These are phyloP conservation scores for Anodontia alba DNA, from an alignment of 2,888 invertebrate genomes.

Conservation along the genomic window DNA sequence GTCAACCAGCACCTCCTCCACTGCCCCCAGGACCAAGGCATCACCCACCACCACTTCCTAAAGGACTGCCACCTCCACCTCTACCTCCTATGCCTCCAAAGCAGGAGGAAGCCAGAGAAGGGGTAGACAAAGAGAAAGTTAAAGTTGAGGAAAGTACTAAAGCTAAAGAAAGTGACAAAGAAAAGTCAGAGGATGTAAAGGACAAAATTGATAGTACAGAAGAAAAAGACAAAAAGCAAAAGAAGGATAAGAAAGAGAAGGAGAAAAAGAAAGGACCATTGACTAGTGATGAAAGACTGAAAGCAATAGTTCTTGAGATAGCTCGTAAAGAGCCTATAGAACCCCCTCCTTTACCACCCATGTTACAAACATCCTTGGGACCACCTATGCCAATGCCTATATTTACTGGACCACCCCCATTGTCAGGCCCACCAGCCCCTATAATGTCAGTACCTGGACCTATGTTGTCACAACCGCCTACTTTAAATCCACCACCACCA, in stretches of 20 bases:
- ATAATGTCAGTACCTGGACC: conserved; percentile 13
- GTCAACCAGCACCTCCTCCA: conserved; percentile 34
- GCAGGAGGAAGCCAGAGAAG: not conserved
- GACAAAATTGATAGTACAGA: conserved; percentile 29
- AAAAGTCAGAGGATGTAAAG: conserved; percentile 34
- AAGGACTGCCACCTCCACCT: conserved; percentile 22
- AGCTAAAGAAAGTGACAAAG: not conserved
- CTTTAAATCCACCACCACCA: not conserved
- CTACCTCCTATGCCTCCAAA: conserved; percentile 28
- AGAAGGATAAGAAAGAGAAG: conserved; percentile 30
- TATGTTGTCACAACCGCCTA: not conserved
- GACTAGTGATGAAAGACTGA: conserved; percentile 48
- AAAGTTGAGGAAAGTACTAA: not conserved
- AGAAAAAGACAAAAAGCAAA: conserved; percentile 25
- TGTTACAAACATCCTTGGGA: not conserved
- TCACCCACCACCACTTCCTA: conserved; percentile 24
- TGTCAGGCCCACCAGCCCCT: not conserved
- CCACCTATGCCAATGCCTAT: conserved; percentile 28
- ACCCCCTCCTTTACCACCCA: conserved; percentile 39
- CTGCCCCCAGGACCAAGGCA: conserved; percentile 42
- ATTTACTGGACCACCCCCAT: not conserved
- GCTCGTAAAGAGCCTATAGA: conserved; percentile 51
- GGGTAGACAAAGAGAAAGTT: not conserved
- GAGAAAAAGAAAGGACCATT: conserved; percentile 35
- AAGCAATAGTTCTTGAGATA: conserved; percentile 51